Evolutionary conservation across 2,113 vertebrate genomes (phyloP), one percentile per base, ranked within the genome.

Genomic region (Ptychochromis oligacanthus): DNA sequence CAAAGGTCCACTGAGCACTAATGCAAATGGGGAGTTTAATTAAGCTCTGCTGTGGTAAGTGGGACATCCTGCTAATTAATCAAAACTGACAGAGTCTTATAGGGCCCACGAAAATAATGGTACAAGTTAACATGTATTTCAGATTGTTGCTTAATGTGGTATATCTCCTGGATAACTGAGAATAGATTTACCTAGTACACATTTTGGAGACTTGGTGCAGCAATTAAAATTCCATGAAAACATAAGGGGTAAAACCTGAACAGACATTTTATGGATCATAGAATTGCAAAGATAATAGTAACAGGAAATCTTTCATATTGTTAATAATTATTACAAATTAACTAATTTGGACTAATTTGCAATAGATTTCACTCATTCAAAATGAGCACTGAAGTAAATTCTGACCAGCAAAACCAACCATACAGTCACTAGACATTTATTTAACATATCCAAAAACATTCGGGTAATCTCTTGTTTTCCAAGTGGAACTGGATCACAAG

Each of bases 1-100:
- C 90, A 93, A 89, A 92, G 62, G 88, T 87, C 84, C 82, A 79
- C 67, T 88, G 84, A 91, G 86, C 61, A 64, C 87, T 82, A 88
- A 87, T 89, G 92, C 81, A 89, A 95, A 93, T 94, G 80, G 75
- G 83, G 86, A 87, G 83, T 92, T 90, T 95, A 93, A 95, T 94
- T 94, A 93, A 93, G 91, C 86, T 91, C 67, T 75, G 74, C 87
- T 89, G 57, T 90, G 87, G 85, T 84, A 94, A 94, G 89, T 93
- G 87, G 92, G 92, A 88, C 92, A 93, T 90, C 64, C 77, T 91
- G 88, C 86, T 94, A 94, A 94, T 95, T 93, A 93, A 94, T 94
- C 87, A 93, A 92, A 92, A 87, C 78, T 89, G 90, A 87, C 86
- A 89, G 79, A 87, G 79, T 90, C 84, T 88, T 88, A 85, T 84